Evolutionary conservation across 2,113 vertebrate genomes (phyloP).

Genomic region (Phylloscopus whistleri): DNA sequence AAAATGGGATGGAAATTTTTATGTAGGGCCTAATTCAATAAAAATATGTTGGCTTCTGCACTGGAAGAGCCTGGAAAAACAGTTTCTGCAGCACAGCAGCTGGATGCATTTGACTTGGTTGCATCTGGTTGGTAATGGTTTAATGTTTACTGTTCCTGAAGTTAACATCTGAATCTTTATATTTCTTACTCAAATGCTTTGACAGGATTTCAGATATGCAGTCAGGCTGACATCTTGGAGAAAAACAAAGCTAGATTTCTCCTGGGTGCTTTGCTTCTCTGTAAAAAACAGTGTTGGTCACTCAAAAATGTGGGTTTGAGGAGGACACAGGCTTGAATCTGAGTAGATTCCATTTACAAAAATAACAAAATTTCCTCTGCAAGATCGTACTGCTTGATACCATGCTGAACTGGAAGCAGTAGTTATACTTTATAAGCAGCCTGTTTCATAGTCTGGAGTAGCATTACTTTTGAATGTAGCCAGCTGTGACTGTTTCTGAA

Average conservation of each 20-base stretch:
- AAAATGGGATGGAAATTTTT: slow-evolving; percentile 55
- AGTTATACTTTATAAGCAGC: slow-evolving; percentile 3
- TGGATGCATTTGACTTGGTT: slow-evolving; percentile 34
- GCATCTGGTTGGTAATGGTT: slow-evolving; percentile 16
- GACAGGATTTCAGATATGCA: slow-evolving; percentile 25
- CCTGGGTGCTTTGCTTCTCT: slow-evolving; percentile 13
- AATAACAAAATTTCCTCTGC: not conserved
- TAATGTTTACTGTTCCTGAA: slow-evolving; percentile 36
- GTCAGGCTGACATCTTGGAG: not conserved
- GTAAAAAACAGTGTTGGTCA: not conserved
- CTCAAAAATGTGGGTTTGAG: not conserved
- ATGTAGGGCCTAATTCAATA: slow-evolving; percentile 25
- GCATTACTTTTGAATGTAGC: slow-evolving; percentile 11
- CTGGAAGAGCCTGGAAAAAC: slow-evolving; percentile 50
- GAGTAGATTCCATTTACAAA: slow-evolving; percentile 5
- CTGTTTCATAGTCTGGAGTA: slow-evolving; percentile 35
- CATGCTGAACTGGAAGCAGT: not conserved
- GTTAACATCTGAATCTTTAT: slow-evolving; percentile 36
- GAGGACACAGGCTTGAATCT: not conserved
- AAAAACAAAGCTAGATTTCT: not conserved
- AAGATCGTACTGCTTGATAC: not conserved
- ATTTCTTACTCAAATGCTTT: slow-evolving; percentile 1
- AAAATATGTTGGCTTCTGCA: slow-evolving; percentile 56
- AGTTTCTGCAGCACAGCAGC: slow-evolving; percentile 43
- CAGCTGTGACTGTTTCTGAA: slow-evolving; percentile 32